Evolutionary conservation across 1,140 invertebrate genomes (phyloP), one percentile per base, ranked within the genome.

Genomic region (Vanessa tameamea): DNA sequence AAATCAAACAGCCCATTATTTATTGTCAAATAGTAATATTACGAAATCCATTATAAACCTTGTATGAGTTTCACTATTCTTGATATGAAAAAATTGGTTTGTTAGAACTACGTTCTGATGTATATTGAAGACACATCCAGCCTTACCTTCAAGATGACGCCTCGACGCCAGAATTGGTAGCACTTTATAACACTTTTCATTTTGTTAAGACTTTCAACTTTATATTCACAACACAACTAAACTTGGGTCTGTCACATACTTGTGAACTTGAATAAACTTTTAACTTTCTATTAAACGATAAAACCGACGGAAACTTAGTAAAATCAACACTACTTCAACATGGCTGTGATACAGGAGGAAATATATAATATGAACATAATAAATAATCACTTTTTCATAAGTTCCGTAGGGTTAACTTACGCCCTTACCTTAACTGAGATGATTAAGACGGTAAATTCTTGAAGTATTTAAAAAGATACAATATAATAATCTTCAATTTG

Each of bases 271-370:
- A 71, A 64, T 71, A 55, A 87, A 90, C 88, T 88, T 76, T 87
- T 82, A 85, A 91, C 87, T 89, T 91, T 88, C 82, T 82, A 81
- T 69, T 82, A 80, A 86, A 90, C 89, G 78, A 87, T 87, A 88
- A 9, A 86, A 91, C 88, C 90, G 87, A 88, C 88, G 88, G 86
- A 86, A 92, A 92, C 91, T 91, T 87, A 92, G 79, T 87, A 88
- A 91, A 91, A 91, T 90, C 87, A 91, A 91, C 91, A 92, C 91
- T 92, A 92, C 91, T 92, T 89, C 89, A 92, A 92, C 91, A 92
- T 92, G 91, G 91, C 89, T 92, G 91, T 91, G 86, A 89, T 92
- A 88, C 81, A 86, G 87, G 85, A 91, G 88, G 87, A 92, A 91
- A 88, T 87, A 90, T 88, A 91, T 88, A 82, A 81, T 76, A 84